A percentile compares a stretch with the other conserved stretches of the same genome.
phyloP scores from a whole-genome alignment of 2,888 invertebrate species.

The Tenodera sinensis region DNA sequence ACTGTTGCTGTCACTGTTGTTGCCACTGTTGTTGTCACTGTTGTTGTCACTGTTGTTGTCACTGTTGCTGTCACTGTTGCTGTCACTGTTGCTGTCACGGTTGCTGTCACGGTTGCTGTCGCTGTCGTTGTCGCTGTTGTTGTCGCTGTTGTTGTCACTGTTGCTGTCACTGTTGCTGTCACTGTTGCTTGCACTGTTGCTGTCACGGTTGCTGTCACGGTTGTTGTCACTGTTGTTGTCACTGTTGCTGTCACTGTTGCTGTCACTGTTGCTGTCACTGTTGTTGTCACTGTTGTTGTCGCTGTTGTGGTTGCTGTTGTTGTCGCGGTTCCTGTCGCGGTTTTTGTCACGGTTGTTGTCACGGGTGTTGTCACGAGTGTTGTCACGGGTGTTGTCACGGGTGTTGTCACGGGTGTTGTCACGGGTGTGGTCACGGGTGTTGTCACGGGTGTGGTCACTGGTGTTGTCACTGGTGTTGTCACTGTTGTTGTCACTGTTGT shows the following conservation, averaged over 20 bases:
- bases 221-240: constrained; percentile 10
- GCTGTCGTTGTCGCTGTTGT: constrained; percentile 8
- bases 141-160: constrained; percentile 7
- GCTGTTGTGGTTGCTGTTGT: not conserved
- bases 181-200: no score
- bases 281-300: constrained; percentile 1
- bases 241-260: not conserved
- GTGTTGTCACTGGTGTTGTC: no score
- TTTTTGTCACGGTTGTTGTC: no score
- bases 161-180: not conserved
- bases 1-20: constrained; percentile 1
- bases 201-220: no score
- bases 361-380: no score
- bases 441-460: no score
- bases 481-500: not conserved
- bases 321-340: no score
- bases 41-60: not conserved
- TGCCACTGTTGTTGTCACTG: constrained; percentile 3
- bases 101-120: constrained; percentile 9
- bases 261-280: constrained; percentile 10
- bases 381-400: no score
- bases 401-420: no score
- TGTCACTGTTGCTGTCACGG: constrained; percentile 10
- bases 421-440: no score
- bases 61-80: not conserved